Conservation (phyloP, 2,888 invertebrate species). For the Heteromyza rotundicornis region DNA sequence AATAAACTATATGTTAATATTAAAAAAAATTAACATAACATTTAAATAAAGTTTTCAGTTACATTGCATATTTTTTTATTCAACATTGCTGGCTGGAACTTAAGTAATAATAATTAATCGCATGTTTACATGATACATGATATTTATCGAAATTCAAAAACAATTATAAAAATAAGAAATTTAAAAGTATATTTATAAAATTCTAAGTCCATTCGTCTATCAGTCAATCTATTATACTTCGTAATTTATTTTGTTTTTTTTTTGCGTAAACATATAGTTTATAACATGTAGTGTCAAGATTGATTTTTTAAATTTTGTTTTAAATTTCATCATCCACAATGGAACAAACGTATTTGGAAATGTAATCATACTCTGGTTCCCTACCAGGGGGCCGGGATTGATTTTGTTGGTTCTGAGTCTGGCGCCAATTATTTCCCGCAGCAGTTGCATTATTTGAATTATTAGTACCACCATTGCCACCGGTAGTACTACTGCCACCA, state of each 20-base stretch:
- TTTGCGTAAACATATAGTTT: background rate
- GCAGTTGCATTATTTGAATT: conserved; percentile 25
- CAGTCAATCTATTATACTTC: conserved; percentile 43
- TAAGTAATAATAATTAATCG: too few species aligned
- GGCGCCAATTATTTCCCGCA: conserved; percentile 44
- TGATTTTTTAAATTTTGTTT: conserved; percentile 23
- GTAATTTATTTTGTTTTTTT: conserved; percentile 35
- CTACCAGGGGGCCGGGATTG: conserved; percentile 59
- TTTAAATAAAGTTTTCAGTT: too few species aligned
- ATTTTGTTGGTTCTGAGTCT: conserved; percentile 55
- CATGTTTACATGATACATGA: too few species aligned
- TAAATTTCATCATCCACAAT: conserved; percentile 59
- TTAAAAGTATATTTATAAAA: conserved; percentile 31
- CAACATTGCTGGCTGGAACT: too few species aligned
- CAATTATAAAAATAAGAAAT: too few species aligned
- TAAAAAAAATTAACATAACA: too few species aligned
- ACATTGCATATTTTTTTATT: too few species aligned
- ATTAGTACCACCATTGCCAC: conserved; percentile 24
- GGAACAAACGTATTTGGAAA: conserved; percentile 61
- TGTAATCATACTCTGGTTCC: conserved; percentile 60
- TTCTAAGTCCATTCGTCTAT: conserved; percentile 56
- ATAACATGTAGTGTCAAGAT: conserved; percentile 2
- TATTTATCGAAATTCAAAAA: too few species aligned
- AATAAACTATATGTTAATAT: too few species aligned
- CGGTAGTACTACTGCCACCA: conserved; percentile 42